Conservation (phyloP, 2,797 vertebrate genomes). For the Chrysocyon brachyurus region DNA sequence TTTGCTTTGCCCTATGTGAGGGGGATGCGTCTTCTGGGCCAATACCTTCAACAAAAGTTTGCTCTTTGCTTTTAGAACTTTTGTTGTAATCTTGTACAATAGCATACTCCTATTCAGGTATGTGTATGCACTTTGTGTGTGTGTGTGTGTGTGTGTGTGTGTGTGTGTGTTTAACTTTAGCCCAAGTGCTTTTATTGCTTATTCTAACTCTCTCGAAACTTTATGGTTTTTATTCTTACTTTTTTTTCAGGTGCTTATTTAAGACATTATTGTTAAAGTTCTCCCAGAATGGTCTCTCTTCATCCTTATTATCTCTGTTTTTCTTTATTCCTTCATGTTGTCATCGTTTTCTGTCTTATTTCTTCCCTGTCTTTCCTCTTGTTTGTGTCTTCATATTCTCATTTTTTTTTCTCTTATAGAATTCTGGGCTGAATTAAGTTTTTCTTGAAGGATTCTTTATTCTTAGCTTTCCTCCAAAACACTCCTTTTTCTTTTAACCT, state of each 20-base stretch:
- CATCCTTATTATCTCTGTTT: conserved; percentile 3
- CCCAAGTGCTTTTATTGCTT: not conserved
- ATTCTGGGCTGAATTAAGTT: not conserved
- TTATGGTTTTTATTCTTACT: conserved; percentile 2
- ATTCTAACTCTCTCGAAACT: conserved; percentile 32
- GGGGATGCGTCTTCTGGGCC: not conserved
- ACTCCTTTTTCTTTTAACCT: conserved; percentile 60
- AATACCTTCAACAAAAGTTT: not conserved
- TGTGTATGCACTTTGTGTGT: not conserved
- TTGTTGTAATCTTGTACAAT: not conserved
- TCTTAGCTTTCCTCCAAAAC: conserved; percentile 40
- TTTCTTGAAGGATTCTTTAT: not conserved
- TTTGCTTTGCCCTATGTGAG: not conserved
- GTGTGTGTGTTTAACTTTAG: not conserved
- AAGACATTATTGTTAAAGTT: not conserved
- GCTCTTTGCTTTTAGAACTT: not conserved
- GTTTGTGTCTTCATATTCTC: not conserved
- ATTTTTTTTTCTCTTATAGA: conserved; percentile 17
- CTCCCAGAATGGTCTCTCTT: not conserved
- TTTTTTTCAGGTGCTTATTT: not conserved
- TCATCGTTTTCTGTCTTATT: conserved; percentile 4
- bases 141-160: not conserved
- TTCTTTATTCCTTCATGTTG: not conserved
- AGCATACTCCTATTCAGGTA: not conserved
- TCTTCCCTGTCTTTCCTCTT: not conserved